Percentiles rank a stretch among this genome's conserved stretches.
phyloP scores from a whole-genome alignment of 2,888 invertebrate species.

The Apamea anceps region DNA sequence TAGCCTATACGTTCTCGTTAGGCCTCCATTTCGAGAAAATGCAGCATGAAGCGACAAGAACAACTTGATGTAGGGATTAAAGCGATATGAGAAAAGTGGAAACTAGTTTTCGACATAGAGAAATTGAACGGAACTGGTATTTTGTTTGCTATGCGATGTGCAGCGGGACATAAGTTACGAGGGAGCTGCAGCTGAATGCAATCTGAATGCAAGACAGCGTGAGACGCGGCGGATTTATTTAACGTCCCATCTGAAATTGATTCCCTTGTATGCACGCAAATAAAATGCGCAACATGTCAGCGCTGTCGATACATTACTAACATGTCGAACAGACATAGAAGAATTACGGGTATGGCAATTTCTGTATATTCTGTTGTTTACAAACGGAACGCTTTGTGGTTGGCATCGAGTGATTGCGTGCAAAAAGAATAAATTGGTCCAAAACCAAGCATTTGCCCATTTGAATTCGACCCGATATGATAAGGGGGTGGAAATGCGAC shows the following conservation, averaged over 20 bases:
- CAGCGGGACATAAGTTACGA: slow-evolving; percentile 73
- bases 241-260: slow-evolving; percentile 74
- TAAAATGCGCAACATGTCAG: slow-evolving; percentile 70
- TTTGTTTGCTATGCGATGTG: slow-evolving; percentile 65
- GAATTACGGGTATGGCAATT: slow-evolving; percentile 12
- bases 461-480: slow-evolving; percentile 18
- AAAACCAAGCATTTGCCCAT: slow-evolving; percentile 21
- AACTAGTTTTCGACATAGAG: slow-evolving; percentile 57
- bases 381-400: neutral
- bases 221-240: slow-evolving; percentile 76
- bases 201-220: slow-evolving; percentile 72
- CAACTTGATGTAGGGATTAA: slow-evolving; percentile 61
- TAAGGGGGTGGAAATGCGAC: slow-evolving; percentile 14
- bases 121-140: slow-evolving; percentile 58
- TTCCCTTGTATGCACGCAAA: slow-evolving; percentile 70
- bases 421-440: slow-evolving; percentile 9
- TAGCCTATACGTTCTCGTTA: slow-evolving; percentile 81
- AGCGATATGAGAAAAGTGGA: slow-evolving; percentile 61
- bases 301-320: slow-evolving; percentile 53
- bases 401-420: slow-evolving; percentile 12
- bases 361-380: slow-evolving; percentile 6
- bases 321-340: slow-evolving; percentile 31
- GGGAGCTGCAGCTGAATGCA: slow-evolving; percentile 75
- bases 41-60: slow-evolving; percentile 66
- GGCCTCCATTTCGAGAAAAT: slow-evolving; percentile 73